Evolutionary conservation across 2,797 vertebrate species (phyloP).

Genomic region (Anableps anableps): DNA sequence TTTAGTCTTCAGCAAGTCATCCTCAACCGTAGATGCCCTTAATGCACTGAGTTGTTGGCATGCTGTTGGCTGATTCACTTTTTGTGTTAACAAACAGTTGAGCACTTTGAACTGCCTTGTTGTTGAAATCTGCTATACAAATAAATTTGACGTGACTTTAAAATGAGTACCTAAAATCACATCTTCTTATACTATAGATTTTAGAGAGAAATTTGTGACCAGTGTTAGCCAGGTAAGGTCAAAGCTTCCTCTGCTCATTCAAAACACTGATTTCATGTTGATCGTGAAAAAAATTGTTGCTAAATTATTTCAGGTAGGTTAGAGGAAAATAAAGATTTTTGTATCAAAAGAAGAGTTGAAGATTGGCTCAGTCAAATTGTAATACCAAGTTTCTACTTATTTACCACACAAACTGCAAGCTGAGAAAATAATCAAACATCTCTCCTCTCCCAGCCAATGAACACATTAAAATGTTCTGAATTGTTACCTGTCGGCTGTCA

Average conservation of each 20-base stretch:
- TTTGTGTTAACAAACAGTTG: background rate
- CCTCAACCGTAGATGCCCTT: background rate
- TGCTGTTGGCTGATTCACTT: background rate
- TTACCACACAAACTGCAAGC: background rate
- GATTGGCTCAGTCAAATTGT: background rate
- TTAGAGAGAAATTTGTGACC: background rate
- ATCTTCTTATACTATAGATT: background rate
- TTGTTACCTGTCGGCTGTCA: slow-evolving; percentile 92
- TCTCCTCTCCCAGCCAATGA: background rate
- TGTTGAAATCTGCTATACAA: no score
- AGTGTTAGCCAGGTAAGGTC: background rate
- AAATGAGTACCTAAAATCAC: background rate
- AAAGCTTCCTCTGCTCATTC: slow-evolving; percentile 3
- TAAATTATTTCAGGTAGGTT: slow-evolving; percentile 5
- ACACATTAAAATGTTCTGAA: slow-evolving; percentile 2
- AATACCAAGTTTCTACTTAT: slow-evolving; percentile 4
- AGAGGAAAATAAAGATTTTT: background rate
- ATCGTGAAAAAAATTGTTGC: slow-evolving; percentile 9
- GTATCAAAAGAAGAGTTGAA: background rate
- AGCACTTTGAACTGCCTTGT: no score
- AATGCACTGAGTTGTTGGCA: background rate
- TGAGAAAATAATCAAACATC: slow-evolving; percentile 14
- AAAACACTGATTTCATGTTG: slow-evolving; percentile 9
- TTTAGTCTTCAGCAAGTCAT: background rate
- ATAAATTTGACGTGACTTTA: no score